Evolutionary conservation across 2,797 vertebrate genomes (phyloP).

Genomic region (Psittacula echo): DNA sequence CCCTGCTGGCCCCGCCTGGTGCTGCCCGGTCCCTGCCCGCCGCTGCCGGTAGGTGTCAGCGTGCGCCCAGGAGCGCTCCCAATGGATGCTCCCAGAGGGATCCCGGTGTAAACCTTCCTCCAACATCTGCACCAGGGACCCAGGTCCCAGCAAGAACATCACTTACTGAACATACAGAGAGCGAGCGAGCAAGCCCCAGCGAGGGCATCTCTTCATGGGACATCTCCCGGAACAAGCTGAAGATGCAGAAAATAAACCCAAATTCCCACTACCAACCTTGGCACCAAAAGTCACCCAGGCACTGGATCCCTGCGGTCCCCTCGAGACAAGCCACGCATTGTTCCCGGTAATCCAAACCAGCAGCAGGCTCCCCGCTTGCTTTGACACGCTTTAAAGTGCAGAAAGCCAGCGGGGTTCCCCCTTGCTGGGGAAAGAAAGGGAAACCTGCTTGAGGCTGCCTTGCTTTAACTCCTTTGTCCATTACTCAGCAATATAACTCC

Average conservation of each 20-base stretch:
- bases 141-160: neutral
- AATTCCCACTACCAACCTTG: accelerated
- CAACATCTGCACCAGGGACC: accelerated
- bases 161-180: accelerated
- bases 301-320: neutral
- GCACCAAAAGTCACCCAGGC: neutral
- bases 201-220: accelerated
- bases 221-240: neutral
- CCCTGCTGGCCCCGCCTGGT: neutral
- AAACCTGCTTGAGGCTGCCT: neutral
- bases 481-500: neutral
- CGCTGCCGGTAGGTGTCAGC: neutral
- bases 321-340: constrained; percentile 15
- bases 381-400: neutral
- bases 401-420: neutral
- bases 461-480: neutral
- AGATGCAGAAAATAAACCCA: neutral
- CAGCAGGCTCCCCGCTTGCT: neutral
- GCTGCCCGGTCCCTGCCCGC: neutral
- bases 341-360: neutral
- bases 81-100: neutral
- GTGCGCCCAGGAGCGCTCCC: neutral
- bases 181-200: neutral
- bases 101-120: neutral
- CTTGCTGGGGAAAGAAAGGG: neutral